Evolutionary conservation across 2,888 invertebrate species (phyloP), one percentile per base, ranked within the genome.

Genomic region (Megamerina dolium): DNA sequence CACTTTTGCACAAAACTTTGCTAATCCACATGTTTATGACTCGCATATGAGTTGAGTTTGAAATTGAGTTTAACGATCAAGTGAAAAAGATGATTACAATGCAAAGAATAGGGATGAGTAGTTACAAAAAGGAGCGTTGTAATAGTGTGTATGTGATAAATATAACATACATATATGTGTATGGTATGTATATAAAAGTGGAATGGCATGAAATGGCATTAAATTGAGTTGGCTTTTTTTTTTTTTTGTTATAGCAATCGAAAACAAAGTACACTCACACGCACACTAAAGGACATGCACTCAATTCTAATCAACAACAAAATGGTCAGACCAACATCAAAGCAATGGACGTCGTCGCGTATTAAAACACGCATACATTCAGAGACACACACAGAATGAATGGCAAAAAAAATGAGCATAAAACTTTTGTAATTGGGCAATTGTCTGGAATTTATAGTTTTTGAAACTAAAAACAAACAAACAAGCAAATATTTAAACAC

Each of bases 21-120:
- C 46, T 49, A 46, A 49, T 49, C 46, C 44, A 41, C 39, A 46
- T 44, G 46, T 46, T 49, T 49, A 46, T 44, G 41, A 39, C 30
- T 32, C 37, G 31, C 37, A 34, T 16, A 37, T 36, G 31, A 17
- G 14, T 31, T 20, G 37, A 16, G 20, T 10, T 27, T 30, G 41
- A 20, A 14, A 29, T 41, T 27, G 19, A 23, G 10, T n/a, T n/a
- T n/a, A n/a, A n/a, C n/a, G n/a, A n/a, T n/a, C n/a, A n/a, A n/a
- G n/a, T n/a, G n/a, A n/a, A n/a, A n/a, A n/a, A n/a, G n/a, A n/a
- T n/a, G n/a, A n/a, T n/a, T n/a, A n/a, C n/a, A n/a, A n/a, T n/a
- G n/a, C n/a, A n/a, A n/a, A n/a, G n/a, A n/a, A n/a, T n/a, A n/a
- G n/a, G n/a, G n/a, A n/a, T n/a, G n/a, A n/a, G n/a, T n/a, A n/a